Conservation (phyloP, 2,888 invertebrate species). For the Exephanes ischioxanthus region DNA sequence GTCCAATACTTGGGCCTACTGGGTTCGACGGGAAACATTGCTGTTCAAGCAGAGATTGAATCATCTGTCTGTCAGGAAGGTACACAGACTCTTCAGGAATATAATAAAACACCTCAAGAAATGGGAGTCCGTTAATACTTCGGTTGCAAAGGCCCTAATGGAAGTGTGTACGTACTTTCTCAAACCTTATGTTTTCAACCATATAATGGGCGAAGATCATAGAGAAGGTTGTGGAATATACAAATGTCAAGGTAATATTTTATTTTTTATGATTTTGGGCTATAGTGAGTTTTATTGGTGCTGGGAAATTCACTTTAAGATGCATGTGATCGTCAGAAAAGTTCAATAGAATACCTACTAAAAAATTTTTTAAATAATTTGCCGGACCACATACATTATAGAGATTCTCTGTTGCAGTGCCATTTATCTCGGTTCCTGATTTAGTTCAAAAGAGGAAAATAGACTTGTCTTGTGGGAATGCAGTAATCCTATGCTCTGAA, state of each 20-base stretch:
- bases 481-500: conserved; percentile 86
- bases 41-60: conserved; percentile 78
- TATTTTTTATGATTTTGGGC: not conserved
- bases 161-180: conserved; percentile 73
- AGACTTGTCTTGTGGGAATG: conserved; percentile 86
- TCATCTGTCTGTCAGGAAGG: conserved; percentile 74
- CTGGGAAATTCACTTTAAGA: not conserved
- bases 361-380: not conserved
- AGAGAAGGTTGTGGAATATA: conserved; percentile 72
- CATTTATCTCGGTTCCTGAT: conserved; percentile 87
- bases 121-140: conserved; percentile 60
- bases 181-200: conserved; percentile 74
- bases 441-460: conserved; percentile 87
- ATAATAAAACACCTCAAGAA: conserved; percentile 73
- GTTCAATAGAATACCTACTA: not conserved
- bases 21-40: conserved; percentile 77
- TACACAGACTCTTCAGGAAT: conserved; percentile 78
- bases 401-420: conserved; percentile 82
- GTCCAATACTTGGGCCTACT: conserved; percentile 75
- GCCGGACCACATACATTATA: conserved; percentile 15
- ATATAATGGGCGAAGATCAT: conserved; percentile 75
- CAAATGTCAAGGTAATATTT: conserved; percentile 74
- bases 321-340: not conserved
- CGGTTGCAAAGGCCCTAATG: conserved; percentile 72
- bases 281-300: not conserved